These are phyloP conservation scores for Atethmia centrago DNA, from an alignment of 2,888 invertebrate genomes.

Conservation along the genomic window DNA sequence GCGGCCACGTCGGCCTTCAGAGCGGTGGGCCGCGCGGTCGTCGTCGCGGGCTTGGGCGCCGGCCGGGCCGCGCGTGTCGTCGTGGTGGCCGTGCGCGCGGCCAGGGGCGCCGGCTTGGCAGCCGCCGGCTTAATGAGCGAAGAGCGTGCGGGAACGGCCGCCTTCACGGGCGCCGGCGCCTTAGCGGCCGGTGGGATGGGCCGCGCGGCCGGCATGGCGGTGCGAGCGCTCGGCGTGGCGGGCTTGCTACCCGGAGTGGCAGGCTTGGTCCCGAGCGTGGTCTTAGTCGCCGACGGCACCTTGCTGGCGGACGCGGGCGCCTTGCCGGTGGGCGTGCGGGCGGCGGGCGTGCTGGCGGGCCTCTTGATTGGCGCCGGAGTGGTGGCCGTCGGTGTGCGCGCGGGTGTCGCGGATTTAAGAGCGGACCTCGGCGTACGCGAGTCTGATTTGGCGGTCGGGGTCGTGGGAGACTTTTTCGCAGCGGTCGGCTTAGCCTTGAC, in stretches of 20 bases:
- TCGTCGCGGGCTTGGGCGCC: conserved; percentile 45
- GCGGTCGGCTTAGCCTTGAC: conserved; percentile 64
- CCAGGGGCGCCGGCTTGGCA: conserved; percentile 46
- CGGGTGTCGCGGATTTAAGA: conserved; percentile 70
- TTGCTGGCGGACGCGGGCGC: conserved; percentile 63
- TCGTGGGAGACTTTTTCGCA: conserved; percentile 73
- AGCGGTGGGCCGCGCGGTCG: conserved; percentile 59
- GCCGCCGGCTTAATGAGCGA: conserved; percentile 54
- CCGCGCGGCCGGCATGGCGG: conserved; percentile 41
- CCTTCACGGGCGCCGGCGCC: conserved; percentile 59
- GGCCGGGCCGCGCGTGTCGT: conserved; percentile 47
- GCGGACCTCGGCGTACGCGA: conserved; percentile 69
- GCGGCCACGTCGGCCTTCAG: conserved; percentile 46
- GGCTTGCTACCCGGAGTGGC: conserved; percentile 55
- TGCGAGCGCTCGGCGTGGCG: conserved; percentile 47
- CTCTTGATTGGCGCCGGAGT: conserved; percentile 68
- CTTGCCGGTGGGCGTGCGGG: conserved; percentile 64
- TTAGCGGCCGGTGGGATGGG: conserved; percentile 68
- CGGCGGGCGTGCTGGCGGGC: conserved; percentile 63
- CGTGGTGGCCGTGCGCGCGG: conserved; percentile 48
- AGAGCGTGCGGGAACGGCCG: conserved; percentile 46
- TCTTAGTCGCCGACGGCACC: conserved; percentile 59
- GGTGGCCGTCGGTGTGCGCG: conserved; percentile 70
- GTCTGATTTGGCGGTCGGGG: conserved; percentile 71
- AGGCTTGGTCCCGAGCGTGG: conserved; percentile 59